These are phyloP conservation scores for Oryzias javanicus DNA, from an alignment of 2,113 vertebrate genomes.

Conservation along the genomic window DNA sequence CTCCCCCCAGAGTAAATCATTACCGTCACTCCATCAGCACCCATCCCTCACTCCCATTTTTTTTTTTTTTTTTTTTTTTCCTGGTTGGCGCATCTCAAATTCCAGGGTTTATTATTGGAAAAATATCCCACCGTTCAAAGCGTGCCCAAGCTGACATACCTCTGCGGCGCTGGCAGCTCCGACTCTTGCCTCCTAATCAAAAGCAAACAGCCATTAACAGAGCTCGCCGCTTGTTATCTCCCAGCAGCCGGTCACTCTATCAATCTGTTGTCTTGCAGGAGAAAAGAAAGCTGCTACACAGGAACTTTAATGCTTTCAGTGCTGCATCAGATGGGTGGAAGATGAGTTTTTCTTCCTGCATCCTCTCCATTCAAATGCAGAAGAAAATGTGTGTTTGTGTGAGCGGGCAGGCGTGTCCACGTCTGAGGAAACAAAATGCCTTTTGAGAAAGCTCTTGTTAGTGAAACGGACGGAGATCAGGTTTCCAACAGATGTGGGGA, in stretches of 20 bases:
- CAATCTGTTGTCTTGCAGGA: conserved; percentile 45
- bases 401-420: not conserved
- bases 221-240: conserved; percentile 56
- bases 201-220: conserved; percentile 67
- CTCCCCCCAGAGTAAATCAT: conserved; percentile 50
- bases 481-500: conserved; percentile 52
- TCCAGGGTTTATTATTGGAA: conserved; percentile 44
- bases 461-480: conserved; percentile 22
- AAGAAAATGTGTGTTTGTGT: conserved; percentile 4
- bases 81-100: conserved; percentile 37
- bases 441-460: conserved; percentile 17
- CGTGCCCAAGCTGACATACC: conserved; percentile 37
- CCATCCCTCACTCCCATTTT: conserved; percentile 44
- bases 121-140: conserved; percentile 22
- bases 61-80: conserved; percentile 17
- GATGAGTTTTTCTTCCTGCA: not conserved
- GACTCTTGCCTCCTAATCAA: conserved; percentile 64
- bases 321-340: conserved; percentile 1
- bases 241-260: conserved; percentile 50
- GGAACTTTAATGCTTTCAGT: too few relatives aligned
- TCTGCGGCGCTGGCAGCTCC: conserved; percentile 16
- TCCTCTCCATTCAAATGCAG: not conserved
- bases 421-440: conserved; percentile 32
- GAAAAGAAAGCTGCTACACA: conserved; percentile 4
- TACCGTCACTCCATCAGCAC: conserved; percentile 42